Evolutionary conservation across 2,113 vertebrate genomes (phyloP).

Genomic region (Herpailurus yagouaroundi): DNA sequence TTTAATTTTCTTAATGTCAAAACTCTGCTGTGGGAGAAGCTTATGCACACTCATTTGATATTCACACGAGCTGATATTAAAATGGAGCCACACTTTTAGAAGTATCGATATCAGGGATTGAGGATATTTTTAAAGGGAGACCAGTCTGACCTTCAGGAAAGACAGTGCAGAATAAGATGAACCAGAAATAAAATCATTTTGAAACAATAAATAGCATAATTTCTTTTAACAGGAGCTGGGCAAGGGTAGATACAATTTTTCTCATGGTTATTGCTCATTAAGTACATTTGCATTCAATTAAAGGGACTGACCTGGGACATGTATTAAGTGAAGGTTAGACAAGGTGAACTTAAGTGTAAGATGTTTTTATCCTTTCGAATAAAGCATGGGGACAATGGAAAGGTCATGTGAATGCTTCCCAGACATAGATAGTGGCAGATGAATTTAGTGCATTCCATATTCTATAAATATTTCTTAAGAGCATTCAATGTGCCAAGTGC

Average conservation of each 20-base stretch:
- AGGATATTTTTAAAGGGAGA: constrained; percentile 35
- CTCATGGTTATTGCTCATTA: background rate
- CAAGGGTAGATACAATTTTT: background rate
- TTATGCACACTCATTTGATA: constrained; percentile 74
- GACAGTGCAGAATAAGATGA: background rate
- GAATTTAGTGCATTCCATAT: background rate
- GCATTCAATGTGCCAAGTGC: background rate
- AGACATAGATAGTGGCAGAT: background rate
- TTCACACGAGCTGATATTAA: constrained; percentile 74
- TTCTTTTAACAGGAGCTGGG: background rate
- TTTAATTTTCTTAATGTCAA: constrained; percentile 83
- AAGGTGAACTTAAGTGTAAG: background rate
- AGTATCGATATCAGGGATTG: constrained; percentile 58
- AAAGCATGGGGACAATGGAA: background rate
- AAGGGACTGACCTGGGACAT: background rate
- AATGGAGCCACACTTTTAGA: constrained; percentile 63
- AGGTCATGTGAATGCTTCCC: background rate
- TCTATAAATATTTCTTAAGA: background rate
- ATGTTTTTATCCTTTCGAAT: background rate
- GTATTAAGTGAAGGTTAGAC: background rate
- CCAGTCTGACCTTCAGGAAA: constrained; percentile 56
- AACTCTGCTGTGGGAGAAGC: constrained; percentile 73
- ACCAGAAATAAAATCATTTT: constrained; percentile 42
- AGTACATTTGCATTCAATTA: background rate
- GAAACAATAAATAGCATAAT: constrained; percentile 23